Percentiles rank a stretch among this genome's conserved stretches.
Conservation (phyloP, 2,113 vertebrate genomes). For the Grantiella picta region DNA sequence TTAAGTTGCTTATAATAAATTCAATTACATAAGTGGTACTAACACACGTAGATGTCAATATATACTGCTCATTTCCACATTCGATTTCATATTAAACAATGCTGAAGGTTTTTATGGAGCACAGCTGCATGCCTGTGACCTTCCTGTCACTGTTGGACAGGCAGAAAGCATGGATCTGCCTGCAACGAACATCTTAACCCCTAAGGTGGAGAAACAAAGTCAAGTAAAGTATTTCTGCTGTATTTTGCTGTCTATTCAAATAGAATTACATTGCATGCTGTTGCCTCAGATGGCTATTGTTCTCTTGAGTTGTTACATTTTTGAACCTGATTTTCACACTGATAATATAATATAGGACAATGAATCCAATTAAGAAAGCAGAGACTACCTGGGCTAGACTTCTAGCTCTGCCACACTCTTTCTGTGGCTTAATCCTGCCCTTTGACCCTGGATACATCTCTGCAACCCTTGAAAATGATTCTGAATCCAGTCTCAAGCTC, state of each 20-base stretch:
- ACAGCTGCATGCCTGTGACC: background rate
- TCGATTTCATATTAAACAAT: background rate
- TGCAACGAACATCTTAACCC: background rate
- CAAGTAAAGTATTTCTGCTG: background rate
- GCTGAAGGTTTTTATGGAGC: background rate
- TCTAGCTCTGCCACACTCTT: background rate
- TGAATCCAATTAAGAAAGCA: background rate
- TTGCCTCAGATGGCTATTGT: background rate
- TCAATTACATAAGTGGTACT: conserved; percentile 6
- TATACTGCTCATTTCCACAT: background rate
- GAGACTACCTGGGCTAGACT: background rate
- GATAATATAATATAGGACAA: background rate
- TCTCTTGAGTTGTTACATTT: background rate
- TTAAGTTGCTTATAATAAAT: conserved; percentile 42
- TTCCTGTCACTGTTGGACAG: background rate
- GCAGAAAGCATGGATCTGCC: background rate
- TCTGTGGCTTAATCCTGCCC: background rate
- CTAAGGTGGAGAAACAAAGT: background rate
- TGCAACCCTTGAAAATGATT: background rate
- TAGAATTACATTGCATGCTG: background rate
- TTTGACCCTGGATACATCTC: background rate
- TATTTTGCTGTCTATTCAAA: background rate
- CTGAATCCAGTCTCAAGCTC: background rate
- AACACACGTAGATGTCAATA: conserved; percentile 3
- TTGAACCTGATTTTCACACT: background rate